Evolutionary conservation across 2,888 invertebrate genomes (phyloP).

Genomic region (Dromius quadrimaculatus): DNA sequence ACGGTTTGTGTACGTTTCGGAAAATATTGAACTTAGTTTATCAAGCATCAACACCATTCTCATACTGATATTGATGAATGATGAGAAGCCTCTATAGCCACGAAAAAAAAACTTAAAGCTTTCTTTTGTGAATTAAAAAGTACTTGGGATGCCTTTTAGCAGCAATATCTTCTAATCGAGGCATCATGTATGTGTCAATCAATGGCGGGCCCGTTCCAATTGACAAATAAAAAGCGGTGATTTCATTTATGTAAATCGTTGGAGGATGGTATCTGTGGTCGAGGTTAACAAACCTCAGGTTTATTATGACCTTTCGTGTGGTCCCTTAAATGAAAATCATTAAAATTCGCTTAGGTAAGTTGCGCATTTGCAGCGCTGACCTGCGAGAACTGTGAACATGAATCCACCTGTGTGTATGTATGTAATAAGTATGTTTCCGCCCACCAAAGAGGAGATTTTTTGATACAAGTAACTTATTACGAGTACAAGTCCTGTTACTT

Average conservation of each 20-base stretch:
- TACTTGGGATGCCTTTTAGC: slow-evolving; percentile 26
- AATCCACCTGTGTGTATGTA: slow-evolving; percentile 3
- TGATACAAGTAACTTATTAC: slow-evolving; percentile 30
- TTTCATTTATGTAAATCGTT: slow-evolving; percentile 50
- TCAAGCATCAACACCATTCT: too few species aligned
- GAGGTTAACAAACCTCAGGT: slow-evolving; percentile 47
- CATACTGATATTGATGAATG: too few species aligned
- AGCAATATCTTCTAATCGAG: slow-evolving; percentile 44
- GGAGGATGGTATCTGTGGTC: slow-evolving; percentile 14
- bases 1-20: too few species aligned
- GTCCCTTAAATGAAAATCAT: slow-evolving; percentile 56
- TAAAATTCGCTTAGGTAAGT: slow-evolving; percentile 55
- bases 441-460: slow-evolving; percentile 11
- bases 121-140: slow-evolving; percentile 27
- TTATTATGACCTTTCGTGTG: slow-evolving; percentile 52
- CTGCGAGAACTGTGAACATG: slow-evolving; percentile 14
- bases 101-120: slow-evolving; percentile 26
- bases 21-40: too few species aligned
- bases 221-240: slow-evolving; percentile 14
- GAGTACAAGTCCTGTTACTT: slow-evolving; percentile 16
- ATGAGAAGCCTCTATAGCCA: slow-evolving; percentile 19
- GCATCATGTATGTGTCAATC: slow-evolving; percentile 49
- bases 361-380: slow-evolving; percentile 20
- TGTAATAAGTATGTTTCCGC: slow-evolving; percentile 17
- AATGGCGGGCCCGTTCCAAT: slow-evolving; percentile 9